Percentiles rank a stretch among this genome's conserved stretches.
phyloP scores from a whole-genome alignment of 2,888 invertebrate genomes.

The Napeogenes sylphis region DNA sequence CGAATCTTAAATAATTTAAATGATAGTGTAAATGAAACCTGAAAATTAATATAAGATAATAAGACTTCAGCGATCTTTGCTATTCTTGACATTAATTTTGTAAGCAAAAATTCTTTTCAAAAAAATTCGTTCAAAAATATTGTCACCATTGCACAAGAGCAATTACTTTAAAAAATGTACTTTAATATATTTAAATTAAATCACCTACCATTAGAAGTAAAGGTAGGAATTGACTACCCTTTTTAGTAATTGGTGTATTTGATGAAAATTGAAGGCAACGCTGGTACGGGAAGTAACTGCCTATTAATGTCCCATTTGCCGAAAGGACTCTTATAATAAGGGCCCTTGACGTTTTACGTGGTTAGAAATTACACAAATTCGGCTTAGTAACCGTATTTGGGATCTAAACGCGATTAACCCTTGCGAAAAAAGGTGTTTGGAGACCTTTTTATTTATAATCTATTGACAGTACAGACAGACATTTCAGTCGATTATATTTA shows the following conservation, averaged over 20 bases:
- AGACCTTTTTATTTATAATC: constrained; percentile 5
- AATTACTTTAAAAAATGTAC: too few species aligned
- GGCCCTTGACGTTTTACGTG: constrained; percentile 6
- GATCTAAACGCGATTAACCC: constrained; percentile 6
- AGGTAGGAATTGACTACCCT: background rate
- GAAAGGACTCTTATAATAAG: constrained; percentile 7
- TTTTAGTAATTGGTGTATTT: constrained; percentile 7
- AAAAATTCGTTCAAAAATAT: too few species aligned
- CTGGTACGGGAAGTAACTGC: background rate
- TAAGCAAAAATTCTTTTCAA: too few species aligned
- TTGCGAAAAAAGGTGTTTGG: constrained; percentile 5
- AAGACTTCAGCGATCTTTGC: too few species aligned
- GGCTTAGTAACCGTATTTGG: constrained; percentile 4
- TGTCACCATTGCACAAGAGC: too few species aligned
- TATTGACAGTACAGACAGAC: background rate
- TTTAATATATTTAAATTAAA: too few species aligned
- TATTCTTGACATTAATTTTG: too few species aligned
- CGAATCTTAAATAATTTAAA: too few species aligned
- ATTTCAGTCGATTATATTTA: background rate
- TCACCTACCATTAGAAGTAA: background rate
- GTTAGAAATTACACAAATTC: constrained; percentile 8
- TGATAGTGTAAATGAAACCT: too few species aligned
- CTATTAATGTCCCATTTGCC: constrained; percentile 7
- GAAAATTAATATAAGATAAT: too few species aligned
- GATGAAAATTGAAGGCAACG: constrained; percentile 5